A percentile compares a stretch with the other conserved stretches of the same genome.
phyloP scores from a whole-genome alignment of 1,140 invertebrate species.

The Chironomus tepperi region DNA sequence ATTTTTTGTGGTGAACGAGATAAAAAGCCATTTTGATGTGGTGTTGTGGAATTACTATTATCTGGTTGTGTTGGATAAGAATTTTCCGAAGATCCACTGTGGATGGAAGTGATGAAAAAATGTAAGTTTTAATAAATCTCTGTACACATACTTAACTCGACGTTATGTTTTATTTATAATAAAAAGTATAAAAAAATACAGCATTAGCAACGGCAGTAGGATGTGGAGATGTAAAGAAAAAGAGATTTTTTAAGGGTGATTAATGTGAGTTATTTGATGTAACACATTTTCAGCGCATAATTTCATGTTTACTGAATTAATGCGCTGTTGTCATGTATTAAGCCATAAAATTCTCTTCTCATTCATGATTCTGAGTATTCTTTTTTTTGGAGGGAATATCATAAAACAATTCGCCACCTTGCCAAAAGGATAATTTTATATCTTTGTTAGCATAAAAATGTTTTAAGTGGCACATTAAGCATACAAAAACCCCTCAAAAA shows the following conservation, averaged over 20 bases:
- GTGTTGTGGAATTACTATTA: background rate
- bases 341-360: slow-evolving; percentile 15
- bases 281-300: slow-evolving; percentile 21
- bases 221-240: background rate
- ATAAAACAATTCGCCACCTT: slow-evolving; percentile 22
- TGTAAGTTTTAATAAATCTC: background rate
- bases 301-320: slow-evolving; percentile 24
- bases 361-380: no score
- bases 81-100: background rate
- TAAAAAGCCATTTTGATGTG: slow-evolving; percentile 37
- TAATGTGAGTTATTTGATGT: slow-evolving; percentile 20
- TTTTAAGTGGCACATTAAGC: slow-evolving; percentile 21
- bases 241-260: slow-evolving; percentile 15
- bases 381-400: slow-evolving; percentile 16
- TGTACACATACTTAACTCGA: background rate
- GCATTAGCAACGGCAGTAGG: background rate
- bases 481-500: slow-evolving; percentile 19
- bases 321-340: slow-evolving; percentile 20
- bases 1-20: slow-evolving; percentile 33
- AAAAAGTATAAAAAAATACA: background rate
- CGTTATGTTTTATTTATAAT: background rate
- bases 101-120: background rate
- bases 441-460: slow-evolving; percentile 19
- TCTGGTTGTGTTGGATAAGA: background rate
- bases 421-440: slow-evolving; percentile 24